phyloP scores from a whole-genome alignment of 2,113 vertebrate species.

The Sus scrofa region T2T-Sscrofa CM000820.6:47911501-47912000 shows the following conservation, averaged over 20 bases:
- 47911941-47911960: neutral
- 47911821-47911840: neutral
- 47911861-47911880: neutral
- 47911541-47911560: neutral
- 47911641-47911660: neutral
- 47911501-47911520: neutral
- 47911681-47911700: neutral
- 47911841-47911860: neutral
- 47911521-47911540: neutral
- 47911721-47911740: neutral
- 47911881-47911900: neutral
- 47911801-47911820: neutral
- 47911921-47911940: neutral
- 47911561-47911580: neutral
- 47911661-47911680: neutral
- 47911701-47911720: neutral
- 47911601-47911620: fast-evolving
- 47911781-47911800: neutral
- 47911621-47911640: neutral
- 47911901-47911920: fast-evolving
- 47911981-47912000: neutral
- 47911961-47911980: neutral
- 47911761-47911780: neutral
- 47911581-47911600: neutral
- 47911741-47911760: neutral